Conservation (phyloP, 2,888 invertebrate genomes). For the Eucera pruinosa region DNA sequence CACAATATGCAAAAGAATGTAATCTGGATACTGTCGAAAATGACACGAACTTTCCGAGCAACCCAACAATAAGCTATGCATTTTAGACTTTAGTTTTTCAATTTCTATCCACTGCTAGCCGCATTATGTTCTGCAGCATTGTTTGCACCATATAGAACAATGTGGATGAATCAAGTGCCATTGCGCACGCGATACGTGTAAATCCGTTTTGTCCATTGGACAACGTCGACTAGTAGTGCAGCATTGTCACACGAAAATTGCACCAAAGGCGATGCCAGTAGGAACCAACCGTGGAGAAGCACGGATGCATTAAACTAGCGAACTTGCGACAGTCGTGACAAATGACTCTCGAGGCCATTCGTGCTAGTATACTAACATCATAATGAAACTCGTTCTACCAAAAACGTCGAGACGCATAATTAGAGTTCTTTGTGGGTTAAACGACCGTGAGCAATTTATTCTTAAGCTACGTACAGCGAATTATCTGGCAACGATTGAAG, state of each 20-base stretch:
- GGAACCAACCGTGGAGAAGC: constrained; percentile 43
- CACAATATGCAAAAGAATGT: too few relatives aligned
- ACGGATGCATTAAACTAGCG: constrained; percentile 69
- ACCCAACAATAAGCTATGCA: too few relatives aligned
- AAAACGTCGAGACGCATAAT: constrained; percentile 58
- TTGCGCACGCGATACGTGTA: constrained; percentile 42
- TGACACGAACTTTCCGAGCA: too few relatives aligned
- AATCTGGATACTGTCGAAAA: too few relatives aligned
- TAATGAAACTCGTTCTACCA: constrained; percentile 60
- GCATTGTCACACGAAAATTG: constrained; percentile 64
- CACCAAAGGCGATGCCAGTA: constrained; percentile 58
- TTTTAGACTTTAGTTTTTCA: too few relatives aligned
- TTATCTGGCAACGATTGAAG: not conserved
- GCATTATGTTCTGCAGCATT: too few relatives aligned
- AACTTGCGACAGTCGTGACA: constrained; percentile 72
- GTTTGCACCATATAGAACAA: constrained; percentile 16
- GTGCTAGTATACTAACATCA: constrained; percentile 62
- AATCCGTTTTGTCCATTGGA: constrained; percentile 53
- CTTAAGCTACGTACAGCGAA: constrained; percentile 13
- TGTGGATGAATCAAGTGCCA: constrained; percentile 28
- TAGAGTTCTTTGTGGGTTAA: constrained; percentile 49
- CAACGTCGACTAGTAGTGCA: constrained; percentile 45
- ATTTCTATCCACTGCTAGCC: too few relatives aligned
- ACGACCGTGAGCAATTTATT: constrained; percentile 28
- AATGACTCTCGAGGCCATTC: constrained; percentile 64